Evolutionary conservation across 2,113 vertebrate genomes (phyloP).

Genomic region (Indri indri): DNA sequence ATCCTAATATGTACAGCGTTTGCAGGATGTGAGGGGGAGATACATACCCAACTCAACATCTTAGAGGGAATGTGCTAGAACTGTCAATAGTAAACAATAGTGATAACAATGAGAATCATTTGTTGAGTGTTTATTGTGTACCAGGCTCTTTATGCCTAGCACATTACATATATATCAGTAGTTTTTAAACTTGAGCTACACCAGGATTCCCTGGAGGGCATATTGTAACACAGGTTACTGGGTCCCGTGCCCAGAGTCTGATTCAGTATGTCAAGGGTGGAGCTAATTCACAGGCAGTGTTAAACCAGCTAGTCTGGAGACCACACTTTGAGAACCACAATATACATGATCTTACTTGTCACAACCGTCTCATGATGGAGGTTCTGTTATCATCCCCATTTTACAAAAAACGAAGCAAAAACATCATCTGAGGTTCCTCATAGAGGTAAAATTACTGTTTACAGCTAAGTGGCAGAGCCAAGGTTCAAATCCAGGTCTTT

Average conservation of each 20-base stretch:
- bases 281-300: background rate
- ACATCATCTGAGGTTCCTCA: background rate
- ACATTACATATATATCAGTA: background rate
- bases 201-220: background rate
- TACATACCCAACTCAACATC: background rate
- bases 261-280: background rate
- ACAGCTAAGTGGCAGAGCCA: background rate
- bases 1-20: background rate
- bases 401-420: background rate
- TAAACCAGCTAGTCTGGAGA: background rate
- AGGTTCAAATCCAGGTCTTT: background rate
- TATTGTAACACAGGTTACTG: background rate
- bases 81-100: background rate
- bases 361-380: background rate
- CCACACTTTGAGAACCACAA: background rate
- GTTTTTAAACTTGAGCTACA: background rate
- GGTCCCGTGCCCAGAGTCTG: background rate
- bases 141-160: background rate
- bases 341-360: background rate
- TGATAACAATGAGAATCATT: background rate
- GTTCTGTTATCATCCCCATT: background rate
- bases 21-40: background rate
- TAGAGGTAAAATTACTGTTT: background rate
- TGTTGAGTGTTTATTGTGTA: background rate
- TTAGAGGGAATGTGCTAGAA: background rate